phyloP scores from a whole-genome alignment of 2,888 invertebrate genomes.

The Palloptera scutellata region DNA sequence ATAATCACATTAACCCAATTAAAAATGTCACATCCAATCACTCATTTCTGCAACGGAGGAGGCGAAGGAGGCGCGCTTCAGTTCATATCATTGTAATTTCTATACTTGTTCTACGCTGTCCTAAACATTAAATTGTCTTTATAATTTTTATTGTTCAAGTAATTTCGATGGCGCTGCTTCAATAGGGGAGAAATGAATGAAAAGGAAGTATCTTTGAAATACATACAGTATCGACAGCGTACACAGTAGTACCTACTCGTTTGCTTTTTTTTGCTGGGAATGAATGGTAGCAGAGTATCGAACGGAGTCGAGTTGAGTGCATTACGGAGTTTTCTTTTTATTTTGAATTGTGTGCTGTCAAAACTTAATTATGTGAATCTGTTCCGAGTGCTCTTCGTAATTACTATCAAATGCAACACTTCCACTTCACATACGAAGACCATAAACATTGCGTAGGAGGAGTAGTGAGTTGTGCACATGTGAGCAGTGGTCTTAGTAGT shows the following conservation, averaged over 20 bases:
- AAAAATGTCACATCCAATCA: constrained; percentile 5
- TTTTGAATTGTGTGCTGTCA: constrained; percentile 24
- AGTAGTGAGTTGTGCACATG: too few relatives aligned
- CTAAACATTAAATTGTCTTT: constrained; percentile 18
- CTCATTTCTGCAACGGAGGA: not conserved
- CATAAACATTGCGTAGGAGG: too few relatives aligned
- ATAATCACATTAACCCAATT: constrained; percentile 28
- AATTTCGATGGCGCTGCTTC: not conserved
- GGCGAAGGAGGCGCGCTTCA: not conserved
- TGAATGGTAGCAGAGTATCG: not conserved
- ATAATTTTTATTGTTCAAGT: constrained; percentile 24
- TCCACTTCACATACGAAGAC: too few relatives aligned
- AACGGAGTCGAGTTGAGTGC: constrained; percentile 1
- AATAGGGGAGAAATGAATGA: constrained; percentile 11
- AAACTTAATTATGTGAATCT: constrained; percentile 32
- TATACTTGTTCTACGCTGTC: not conserved
- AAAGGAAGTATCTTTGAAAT: too few relatives aligned
- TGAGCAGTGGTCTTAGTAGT: too few relatives aligned
- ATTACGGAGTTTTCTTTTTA: constrained; percentile 7
- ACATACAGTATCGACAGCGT: too few relatives aligned
- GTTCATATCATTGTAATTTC: not conserved
- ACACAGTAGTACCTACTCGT: too few relatives aligned
- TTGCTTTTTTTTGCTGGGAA: not conserved
- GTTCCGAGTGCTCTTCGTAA: not conserved
- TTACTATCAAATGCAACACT: too few relatives aligned